Conservation (phyloP, 92 coral and sea anemone genomes). For the Zoanthus solanderi region DNA sequence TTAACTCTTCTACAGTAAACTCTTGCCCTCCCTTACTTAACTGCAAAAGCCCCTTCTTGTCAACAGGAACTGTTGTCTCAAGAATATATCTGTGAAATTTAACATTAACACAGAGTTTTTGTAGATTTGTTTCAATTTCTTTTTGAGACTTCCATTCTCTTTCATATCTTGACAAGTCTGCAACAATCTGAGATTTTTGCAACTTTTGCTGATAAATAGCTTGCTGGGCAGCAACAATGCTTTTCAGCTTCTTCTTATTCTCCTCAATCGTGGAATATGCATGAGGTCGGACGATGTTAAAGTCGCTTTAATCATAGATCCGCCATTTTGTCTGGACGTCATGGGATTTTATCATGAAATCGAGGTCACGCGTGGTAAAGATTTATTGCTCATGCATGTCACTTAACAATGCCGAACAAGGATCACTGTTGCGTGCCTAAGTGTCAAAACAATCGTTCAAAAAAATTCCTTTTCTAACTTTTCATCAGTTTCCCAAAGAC, state of each 20-base stretch:
- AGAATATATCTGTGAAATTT: slow-evolving; percentile 11
- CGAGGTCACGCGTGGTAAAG: slow-evolving; percentile 18
- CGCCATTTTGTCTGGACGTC: background rate
- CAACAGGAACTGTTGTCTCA: slow-evolving; percentile 20
- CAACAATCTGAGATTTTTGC: slow-evolving; percentile 14
- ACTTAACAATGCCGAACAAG: background rate
- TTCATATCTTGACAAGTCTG: slow-evolving; percentile 9
- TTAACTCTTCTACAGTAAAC: background rate
- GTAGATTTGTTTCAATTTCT: slow-evolving; percentile 17
- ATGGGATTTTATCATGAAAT: background rate
- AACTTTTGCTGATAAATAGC: background rate
- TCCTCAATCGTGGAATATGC: background rate
- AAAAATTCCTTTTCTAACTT: slow-evolving; percentile 9
- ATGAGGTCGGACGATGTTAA: background rate
- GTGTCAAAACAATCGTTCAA: background rate
- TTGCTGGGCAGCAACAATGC: slow-evolving; percentile 16
- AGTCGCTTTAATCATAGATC: background rate
- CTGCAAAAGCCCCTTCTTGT: slow-evolving; percentile 18
- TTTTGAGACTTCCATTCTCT: slow-evolving; percentile 25
- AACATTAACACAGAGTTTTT: background rate
- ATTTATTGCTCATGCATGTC: background rate
- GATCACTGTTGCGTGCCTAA: slow-evolving; percentile 26
- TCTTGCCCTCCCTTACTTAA: slow-evolving; percentile 20
- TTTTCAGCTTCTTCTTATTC: background rate
- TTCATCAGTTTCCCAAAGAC: slow-evolving; percentile 61